Conservation (phyloP, 2,888 invertebrate species). For the Morpho achilles region DNA sequence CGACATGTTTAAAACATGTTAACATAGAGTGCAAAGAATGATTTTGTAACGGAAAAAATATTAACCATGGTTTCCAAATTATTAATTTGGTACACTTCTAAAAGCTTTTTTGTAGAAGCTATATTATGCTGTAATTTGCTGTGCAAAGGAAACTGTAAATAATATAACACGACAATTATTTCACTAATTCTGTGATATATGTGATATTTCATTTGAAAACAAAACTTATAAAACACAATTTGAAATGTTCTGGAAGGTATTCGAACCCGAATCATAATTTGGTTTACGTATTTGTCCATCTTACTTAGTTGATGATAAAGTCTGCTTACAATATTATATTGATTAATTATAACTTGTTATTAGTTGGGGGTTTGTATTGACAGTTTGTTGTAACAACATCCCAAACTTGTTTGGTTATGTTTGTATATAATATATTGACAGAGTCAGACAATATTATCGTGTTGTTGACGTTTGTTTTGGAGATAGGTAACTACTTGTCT, state of each 20-base stretch:
- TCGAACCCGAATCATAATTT: neutral
- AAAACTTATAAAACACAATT: too few relatives aligned
- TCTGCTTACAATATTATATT: constrained; percentile 1
- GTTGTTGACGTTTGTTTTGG: neutral
- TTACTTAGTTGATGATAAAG: constrained; percentile 4
- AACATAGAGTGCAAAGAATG: too few relatives aligned
- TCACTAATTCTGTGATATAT: too few relatives aligned
- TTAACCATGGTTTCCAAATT: neutral
- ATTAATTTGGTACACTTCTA: neutral
- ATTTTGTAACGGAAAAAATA: neutral
- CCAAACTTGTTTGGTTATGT: neutral
- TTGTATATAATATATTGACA: neutral
- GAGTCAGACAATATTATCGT: neutral
- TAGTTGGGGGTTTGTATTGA: constrained; percentile 4
- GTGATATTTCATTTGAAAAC: neutral
- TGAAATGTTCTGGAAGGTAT: neutral
- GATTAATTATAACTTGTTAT: constrained; percentile 4
- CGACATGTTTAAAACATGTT: too few relatives aligned
- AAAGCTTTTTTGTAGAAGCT: constrained; percentile 3
- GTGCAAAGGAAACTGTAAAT: neutral
- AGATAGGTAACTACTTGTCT: too few relatives aligned
- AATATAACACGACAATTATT: too few relatives aligned
- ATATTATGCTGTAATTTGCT: constrained; percentile 1
- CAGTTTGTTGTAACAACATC: constrained; percentile 2
- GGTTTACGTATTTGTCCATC: neutral